Conservation (phyloP, 2,113 vertebrate species). For the Varanus salvator region DNA sequence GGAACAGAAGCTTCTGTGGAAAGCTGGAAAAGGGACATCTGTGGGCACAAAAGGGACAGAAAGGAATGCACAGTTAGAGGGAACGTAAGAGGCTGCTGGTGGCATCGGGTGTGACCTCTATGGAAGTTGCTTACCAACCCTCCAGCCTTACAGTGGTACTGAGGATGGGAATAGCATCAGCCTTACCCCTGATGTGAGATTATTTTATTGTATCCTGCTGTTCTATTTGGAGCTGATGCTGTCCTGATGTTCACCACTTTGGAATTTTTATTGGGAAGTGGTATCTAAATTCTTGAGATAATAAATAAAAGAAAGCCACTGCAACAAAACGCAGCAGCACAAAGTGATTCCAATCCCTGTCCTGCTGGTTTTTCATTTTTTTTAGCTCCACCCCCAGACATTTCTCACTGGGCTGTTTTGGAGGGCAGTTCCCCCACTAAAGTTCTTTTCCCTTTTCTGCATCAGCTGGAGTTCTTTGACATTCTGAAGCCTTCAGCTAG, state of each 20-base stretch:
- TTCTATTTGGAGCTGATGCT: too few species aligned
- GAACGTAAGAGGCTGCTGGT: slow-evolving; percentile 45
- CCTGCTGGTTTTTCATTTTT: neutral
- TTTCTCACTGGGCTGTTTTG: neutral
- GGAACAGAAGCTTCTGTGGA: slow-evolving; percentile 74
- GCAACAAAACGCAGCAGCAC: neutral
- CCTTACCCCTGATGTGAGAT: too few species aligned
- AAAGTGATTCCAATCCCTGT: neutral
- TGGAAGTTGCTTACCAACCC: neutral
- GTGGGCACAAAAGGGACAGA: slow-evolving; percentile 60
- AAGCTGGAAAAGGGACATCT: slow-evolving; percentile 75
- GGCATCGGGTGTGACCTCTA: slow-evolving; percentile 29
- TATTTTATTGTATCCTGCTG: neutral
- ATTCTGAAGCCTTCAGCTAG: neutral
- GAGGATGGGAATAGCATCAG: too few species aligned
- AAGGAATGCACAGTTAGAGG: slow-evolving; percentile 58
- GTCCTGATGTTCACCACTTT: too few species aligned
- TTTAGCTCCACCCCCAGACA: neutral
- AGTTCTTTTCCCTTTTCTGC: neutral
- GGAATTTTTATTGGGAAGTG: too few species aligned
- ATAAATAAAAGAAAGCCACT: neutral
- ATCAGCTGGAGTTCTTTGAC: too few species aligned
- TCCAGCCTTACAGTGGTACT: neutral
- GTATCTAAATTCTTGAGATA: neutral
- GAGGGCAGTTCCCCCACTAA: neutral